These are phyloP conservation scores for Achroia grisella DNA, from an alignment of 1,140 invertebrate genomes.

Conservation along the genomic window DNA sequence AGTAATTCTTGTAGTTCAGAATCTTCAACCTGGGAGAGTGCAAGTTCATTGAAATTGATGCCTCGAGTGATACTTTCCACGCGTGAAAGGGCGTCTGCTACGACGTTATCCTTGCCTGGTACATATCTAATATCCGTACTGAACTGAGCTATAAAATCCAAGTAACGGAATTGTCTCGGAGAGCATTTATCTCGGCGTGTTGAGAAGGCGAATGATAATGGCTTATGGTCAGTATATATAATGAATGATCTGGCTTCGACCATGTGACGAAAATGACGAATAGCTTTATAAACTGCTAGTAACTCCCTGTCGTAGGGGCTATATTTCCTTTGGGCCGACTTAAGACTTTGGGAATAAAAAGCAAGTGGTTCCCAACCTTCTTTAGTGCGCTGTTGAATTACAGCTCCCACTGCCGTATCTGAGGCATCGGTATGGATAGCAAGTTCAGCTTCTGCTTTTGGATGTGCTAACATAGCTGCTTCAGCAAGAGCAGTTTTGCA, in stretches of 20 bases:
- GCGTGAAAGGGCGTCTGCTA: conserved; percentile 10
- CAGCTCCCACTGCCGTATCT: too few species aligned
- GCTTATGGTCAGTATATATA: conserved; percentile 12
- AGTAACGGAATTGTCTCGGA: conserved; percentile 8
- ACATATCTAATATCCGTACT: conserved; percentile 9
- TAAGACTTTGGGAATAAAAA: too few species aligned
- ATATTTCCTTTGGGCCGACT: conserved; percentile 8
- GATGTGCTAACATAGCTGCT: too few species aligned
- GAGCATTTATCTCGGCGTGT: neutral
- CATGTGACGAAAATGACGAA: conserved; percentile 7
- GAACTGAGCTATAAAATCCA: conserved; percentile 11
- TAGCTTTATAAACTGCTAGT: neutral
- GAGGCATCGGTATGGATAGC: too few species aligned
- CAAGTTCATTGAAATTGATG: neutral
- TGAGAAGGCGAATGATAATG: conserved; percentile 4
- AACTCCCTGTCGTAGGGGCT: conserved; percentile 10
- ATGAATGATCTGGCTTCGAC: conserved; percentile 6
- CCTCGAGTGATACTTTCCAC: neutral
- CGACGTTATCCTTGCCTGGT: conserved; percentile 9
- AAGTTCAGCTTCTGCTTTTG: too few species aligned
- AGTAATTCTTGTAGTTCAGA: neutral
- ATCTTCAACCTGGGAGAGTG: conserved; percentile 1
- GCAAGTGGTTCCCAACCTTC: too few species aligned
- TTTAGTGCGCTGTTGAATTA: too few species aligned
- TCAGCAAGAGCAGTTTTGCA: too few species aligned